Evolutionary conservation across 2,888 invertebrate genomes (phyloP), one percentile per base, ranked within the genome.

Genomic region (Tachina fera): DNA sequence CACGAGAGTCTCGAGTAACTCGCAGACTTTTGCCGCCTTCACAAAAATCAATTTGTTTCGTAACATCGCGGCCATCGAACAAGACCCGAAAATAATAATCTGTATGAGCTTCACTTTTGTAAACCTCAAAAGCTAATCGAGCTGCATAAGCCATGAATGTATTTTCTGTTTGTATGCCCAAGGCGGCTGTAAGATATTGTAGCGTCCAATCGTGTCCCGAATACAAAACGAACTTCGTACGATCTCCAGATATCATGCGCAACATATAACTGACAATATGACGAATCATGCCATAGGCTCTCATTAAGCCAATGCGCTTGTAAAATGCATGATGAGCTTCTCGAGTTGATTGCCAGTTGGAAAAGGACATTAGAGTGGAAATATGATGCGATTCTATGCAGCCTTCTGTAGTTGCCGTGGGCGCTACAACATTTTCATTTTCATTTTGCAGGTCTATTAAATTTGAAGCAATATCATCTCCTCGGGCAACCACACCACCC

Each of bases 201-300:
- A 98, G 90, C 0, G 98, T 98, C 90, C 97, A 96, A 92, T 98
- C 98, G 89, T 98, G 98, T 0, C 98, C 98, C 0, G 98, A 98
- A 91, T 97, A 97, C 0, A 97, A 90, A 0, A 97, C 95, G 79
- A 97, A 94, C 89, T 96, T 96, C 0, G 96, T 96, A 82, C 95
- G 95, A 82, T 95, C 95, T 67, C 96, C 96, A 0, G 96, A 96
- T 88, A 97, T 96, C 94, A 97, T 96, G 88, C 96, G 94, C 11
- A 97, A 93, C 95, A 97, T 96, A 90, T 96, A 96, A 58, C 96
- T 95, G 0, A 96, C 97, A 68, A 98, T 96, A 90, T 97, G 96
- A 39, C 96, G 94, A 65, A 98, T 94, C 89, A 98, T 93, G 9
- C 98, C 98, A 89, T 98, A 97, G 0, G 97, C 96, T 77, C 96